These are phyloP conservation scores for Bombus picipes DNA, from an alignment of 1,140 invertebrate genomes.

Conservation along the genomic window DNA sequence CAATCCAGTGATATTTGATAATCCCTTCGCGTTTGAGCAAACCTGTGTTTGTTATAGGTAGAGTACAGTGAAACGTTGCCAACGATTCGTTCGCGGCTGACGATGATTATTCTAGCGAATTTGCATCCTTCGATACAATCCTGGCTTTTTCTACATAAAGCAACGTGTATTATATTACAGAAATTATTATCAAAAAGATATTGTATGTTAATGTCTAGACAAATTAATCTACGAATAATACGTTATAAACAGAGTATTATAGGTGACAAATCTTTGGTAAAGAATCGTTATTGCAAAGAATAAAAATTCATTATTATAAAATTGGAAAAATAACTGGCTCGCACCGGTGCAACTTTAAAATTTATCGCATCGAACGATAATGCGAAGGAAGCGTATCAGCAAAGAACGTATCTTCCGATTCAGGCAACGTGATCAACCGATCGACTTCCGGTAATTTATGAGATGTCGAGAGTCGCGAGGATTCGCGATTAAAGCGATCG, in stretches of 20 bases:
- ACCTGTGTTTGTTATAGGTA: not conserved
- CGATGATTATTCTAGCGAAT: not conserved
- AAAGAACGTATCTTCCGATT: not conserved
- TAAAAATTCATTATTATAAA: too few relatives aligned
- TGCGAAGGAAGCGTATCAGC: not conserved
- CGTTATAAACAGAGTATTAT: too few relatives aligned
- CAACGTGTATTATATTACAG: not conserved
- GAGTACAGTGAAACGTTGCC: not conserved
- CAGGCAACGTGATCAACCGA: too few relatives aligned
- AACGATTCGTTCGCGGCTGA: not conserved
- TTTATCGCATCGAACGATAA: not conserved
- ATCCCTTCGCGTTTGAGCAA: not conserved
- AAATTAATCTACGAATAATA: too few relatives aligned
- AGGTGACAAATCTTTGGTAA: too few relatives aligned
- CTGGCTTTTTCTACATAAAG: not conserved
- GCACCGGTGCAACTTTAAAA: not conserved
- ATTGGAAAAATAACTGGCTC: not conserved
- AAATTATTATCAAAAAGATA: too few relatives aligned
- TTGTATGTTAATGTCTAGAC: too few relatives aligned
- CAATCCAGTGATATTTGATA: conserved; percentile 27
- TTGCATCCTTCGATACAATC: not conserved
- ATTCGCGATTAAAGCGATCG: conserved; percentile 18
- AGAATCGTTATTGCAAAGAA: too few relatives aligned
- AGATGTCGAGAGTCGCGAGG: not conserved
- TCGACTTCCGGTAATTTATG: conserved; percentile 11